phyloP scores from a whole-genome alignment of 2,888 invertebrate species.

The Brachylomia viminalis region DNA sequence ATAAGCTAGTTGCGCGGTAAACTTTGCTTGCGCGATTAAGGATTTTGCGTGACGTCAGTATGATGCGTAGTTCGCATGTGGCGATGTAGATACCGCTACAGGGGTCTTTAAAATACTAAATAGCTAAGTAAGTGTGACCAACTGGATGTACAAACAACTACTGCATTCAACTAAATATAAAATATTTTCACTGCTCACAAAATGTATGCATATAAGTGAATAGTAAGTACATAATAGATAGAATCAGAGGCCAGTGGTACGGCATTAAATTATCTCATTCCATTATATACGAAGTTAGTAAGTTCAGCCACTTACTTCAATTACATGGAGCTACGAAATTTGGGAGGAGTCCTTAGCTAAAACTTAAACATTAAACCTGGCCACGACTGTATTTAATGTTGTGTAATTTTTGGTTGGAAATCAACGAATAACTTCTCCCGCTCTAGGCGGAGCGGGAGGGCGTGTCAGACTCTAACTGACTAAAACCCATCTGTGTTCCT shows the following conservation, averaged over 20 bases:
- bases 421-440: no score
- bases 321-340: conserved; percentile 55
- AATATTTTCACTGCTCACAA: conserved; percentile 21
- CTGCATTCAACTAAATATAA: conserved; percentile 16
- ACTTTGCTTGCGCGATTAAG: no score
- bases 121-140: not conserved
- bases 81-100: no score
- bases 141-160: not conserved
- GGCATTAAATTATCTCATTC: conserved; percentile 73
- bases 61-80: no score
- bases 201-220: conserved; percentile 60
- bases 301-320: conserved; percentile 65
- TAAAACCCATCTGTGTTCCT: no score
- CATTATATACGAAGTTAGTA: conserved; percentile 67
- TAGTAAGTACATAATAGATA: conserved; percentile 60
- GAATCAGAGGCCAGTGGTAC: conserved; percentile 66
- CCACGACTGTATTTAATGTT: no score
- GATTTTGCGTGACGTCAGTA: no score
- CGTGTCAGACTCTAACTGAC: no score
- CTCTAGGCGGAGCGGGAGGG: no score
- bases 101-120: not conserved
- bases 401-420: no score
- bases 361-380: no score
- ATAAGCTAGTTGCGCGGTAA: no score
- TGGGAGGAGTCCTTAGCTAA: conserved; percentile 13